Evolutionary conservation across 2,888 invertebrate genomes (phyloP), one percentile per base, ranked within the genome.

Genomic region (Chirona hameri): DNA sequence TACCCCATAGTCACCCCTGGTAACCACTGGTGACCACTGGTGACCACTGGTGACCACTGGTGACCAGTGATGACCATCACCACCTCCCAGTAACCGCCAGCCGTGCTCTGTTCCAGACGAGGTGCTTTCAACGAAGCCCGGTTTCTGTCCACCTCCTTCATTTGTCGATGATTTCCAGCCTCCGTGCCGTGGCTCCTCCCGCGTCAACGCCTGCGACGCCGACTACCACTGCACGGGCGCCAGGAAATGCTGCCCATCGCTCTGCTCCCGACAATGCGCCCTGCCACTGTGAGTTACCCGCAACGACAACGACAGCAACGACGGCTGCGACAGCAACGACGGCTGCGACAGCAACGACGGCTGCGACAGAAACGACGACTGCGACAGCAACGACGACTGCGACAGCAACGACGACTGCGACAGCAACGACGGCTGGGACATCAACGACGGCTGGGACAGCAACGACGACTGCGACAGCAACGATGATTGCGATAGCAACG

Each of bases 131-230:
- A 76, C 76, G 24, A 39, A 46, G 24, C 24, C 39, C 24, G 76
- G 76, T 4, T 76, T 76, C 76, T 76, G 76, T 24, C 76, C 76
- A 21, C 76, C 76, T 5, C 76, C 76, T 9, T 46, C 46, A 24
- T 76, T 76, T 24, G 24, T 76, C 18, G 76, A 76, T 24, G 76
- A 76, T 9, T 12, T 27, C 3, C 76, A 24, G 24, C 46, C 46
- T 39, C 76, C 76, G 2, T 76, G 76, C 76, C 27, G 27, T 4
- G 76, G 76, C 46, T 4, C 24, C 10, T 18, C 76, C 0, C 39
- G 76, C 1, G 76, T 76, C 46, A 46, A 76, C 46, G 76, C 10
- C 24, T 76, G 76, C 76, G 76, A 76, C 46, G 76, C 76, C 46
- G 76, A 76, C 76, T 4, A 46, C 46, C 76, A 76, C 76, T 76